Evolutionary conservation across 2,797 vertebrate genomes (phyloP), one percentile per base, ranked within the genome.

Genomic region (Botia kubotai): DNA sequence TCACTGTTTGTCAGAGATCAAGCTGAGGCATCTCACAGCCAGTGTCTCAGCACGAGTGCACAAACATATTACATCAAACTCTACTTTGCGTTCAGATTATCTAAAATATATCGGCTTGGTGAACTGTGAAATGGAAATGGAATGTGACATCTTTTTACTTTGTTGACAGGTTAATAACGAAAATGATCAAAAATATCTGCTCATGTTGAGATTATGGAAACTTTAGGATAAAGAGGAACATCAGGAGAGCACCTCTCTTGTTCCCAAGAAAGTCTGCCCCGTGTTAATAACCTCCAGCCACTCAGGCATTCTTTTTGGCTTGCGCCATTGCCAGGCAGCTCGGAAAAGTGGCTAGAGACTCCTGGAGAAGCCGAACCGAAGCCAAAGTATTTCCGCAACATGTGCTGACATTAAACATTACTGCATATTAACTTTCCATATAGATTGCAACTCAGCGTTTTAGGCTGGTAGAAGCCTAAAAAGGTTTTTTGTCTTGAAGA

Each of bases 401-500:
- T 93, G 92, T 94, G 93, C 94, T 94, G 94, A 95, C 94, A 93
- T 93, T 94, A 93, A 94, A 93, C 93, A 93, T 93, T 91, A 89
- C 91, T 87, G 90, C 90, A 91, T 90, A 93, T 94, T 91, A 91
- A 91, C 93, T 94, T 95, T 94, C 94, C 94, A 93, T 94, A 94
- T 91, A 91, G 90, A 89, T 82, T 90, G 92, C 93, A 94, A 94
- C 88, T 94, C 94, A 92, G 93, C 92, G 68, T 89, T 93, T 93
- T 85, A 77, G 83, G 90, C 92, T 87, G 53, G 90, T 84, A 83
- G 86, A 93, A 91, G 85, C 87, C 82, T 68, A 93, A 93, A 94
- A 93, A 90, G 92, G 86, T 89, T 94, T 93, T 94, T 94, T 94
- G 93, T 94, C 91, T 94, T 91, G 90, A 90, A 89, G 90, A 91